phyloP scores from a whole-genome alignment of 1,140 invertebrate species.

The Drosophila suzukii region DNA sequence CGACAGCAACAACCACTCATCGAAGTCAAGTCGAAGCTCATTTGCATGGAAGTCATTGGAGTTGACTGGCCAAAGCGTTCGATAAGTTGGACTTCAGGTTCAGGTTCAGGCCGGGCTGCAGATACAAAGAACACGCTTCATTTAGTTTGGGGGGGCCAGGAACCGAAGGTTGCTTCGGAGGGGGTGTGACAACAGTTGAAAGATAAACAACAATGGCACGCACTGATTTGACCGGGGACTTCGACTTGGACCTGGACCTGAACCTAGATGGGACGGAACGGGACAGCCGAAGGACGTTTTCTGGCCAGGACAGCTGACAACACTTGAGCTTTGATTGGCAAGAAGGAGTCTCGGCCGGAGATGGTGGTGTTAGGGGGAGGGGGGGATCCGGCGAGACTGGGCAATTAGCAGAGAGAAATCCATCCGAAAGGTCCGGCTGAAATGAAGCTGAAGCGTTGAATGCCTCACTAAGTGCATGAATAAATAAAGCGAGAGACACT shows the following conservation, averaged over 20 bases:
- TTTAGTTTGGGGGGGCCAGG: constrained; percentile 30
- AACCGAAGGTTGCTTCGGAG: background rate
- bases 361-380: background rate
- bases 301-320: constrained; percentile 59
- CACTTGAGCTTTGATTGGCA: constrained; percentile 76
- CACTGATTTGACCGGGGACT: constrained; percentile 65
- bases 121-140: constrained; percentile 66
- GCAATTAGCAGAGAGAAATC: constrained; percentile 68
- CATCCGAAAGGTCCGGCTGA: constrained; percentile 41
- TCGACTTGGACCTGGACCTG: background rate
- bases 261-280: background rate
- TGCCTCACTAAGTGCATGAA: constrained; percentile 81
- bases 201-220: constrained; percentile 78
- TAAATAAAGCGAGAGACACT: constrained; percentile 77
- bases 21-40: constrained; percentile 51
- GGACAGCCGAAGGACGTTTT: constrained; percentile 21
- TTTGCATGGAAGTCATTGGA: constrained; percentile 62
- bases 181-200: constrained; percentile 34
- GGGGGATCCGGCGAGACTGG: constrained; percentile 38
- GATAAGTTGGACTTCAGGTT: constrained; percentile 53
- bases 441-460: constrained; percentile 70
- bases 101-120: constrained; percentile 39
- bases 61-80: constrained; percentile 29
- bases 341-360: constrained; percentile 10
- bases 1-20: constrained; percentile 34